phyloP scores from a whole-genome alignment of 2,113 vertebrate genomes.

The Muntiacus reevesi region DNA sequence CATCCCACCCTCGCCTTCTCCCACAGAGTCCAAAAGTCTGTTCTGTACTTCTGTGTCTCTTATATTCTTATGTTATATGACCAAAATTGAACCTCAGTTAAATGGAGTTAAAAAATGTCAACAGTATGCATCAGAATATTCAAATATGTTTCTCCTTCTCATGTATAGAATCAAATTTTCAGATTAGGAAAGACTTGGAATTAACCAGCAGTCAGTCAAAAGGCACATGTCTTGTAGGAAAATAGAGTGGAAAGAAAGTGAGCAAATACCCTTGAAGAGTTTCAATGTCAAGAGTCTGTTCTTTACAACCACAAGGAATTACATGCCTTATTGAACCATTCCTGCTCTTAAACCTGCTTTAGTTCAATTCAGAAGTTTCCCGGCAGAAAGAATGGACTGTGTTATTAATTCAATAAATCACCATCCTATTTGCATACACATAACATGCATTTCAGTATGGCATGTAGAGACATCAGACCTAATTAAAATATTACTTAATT shows the following conservation, averaged over 20 bases:
- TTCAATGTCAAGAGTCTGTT: neutral
- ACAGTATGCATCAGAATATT: neutral
- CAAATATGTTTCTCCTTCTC: neutral
- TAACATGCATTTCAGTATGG: constrained; percentile 21
- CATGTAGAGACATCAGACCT: constrained; percentile 43
- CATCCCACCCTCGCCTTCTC: too few relatives aligned
- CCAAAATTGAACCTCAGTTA: neutral
- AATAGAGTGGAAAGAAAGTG: neutral
- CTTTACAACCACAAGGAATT: neutral
- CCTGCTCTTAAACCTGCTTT: neutral
- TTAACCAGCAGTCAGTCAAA: neutral
- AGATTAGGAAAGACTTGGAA: neutral
- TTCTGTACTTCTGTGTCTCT: too few relatives aligned
- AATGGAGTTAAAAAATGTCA: neutral
- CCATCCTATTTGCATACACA: constrained; percentile 29
- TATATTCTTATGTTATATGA: neutral
- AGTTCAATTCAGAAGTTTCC: constrained; percentile 6
- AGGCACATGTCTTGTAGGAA: neutral
- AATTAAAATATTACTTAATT: constrained; percentile 75
- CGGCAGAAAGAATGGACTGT: neutral
- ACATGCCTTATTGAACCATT: neutral
- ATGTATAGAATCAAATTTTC: neutral
- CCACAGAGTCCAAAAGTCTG: too few relatives aligned
- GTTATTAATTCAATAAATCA: constrained; percentile 44
- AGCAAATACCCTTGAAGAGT: neutral